Conservation (phyloP, 2,113 vertebrate genomes). For the Cyanistes caeruleus region DNA sequence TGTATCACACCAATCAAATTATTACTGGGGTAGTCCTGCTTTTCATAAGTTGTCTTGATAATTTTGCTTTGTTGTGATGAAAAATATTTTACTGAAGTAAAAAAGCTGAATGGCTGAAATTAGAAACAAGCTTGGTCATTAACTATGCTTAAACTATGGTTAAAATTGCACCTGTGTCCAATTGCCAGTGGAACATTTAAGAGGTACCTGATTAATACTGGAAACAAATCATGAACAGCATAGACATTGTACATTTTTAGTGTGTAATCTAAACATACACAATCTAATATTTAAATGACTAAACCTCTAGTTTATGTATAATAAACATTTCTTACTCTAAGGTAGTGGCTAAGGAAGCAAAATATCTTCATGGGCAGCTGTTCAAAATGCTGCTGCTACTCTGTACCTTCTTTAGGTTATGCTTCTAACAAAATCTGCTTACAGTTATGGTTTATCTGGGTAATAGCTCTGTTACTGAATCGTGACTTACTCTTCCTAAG, state of each 20-base stretch:
- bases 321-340: neutral
- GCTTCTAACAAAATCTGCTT: conserved; percentile 22
- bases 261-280: neutral
- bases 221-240: neutral
- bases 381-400: neutral
- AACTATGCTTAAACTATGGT: fast-evolving
- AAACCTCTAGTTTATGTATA: neutral
- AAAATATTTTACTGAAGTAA: neutral
- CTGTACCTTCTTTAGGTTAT: neutral
- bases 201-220: neutral
- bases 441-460: neutral
- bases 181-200: neutral
- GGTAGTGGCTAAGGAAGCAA: neutral
- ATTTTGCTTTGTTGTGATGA: neutral
- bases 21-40: neutral
- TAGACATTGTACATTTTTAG: neutral
- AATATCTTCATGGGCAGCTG: neutral
- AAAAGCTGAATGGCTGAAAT: neutral
- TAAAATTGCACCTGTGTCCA: neutral
- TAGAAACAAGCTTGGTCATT: neutral
- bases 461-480: neutral
- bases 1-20: neutral
- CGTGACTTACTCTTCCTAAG: neutral
- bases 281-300: neutral
- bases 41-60: neutral